Evolutionary conservation across 2,888 invertebrate genomes (phyloP).

Genomic region (Bembecia ichneumoniformis): DNA sequence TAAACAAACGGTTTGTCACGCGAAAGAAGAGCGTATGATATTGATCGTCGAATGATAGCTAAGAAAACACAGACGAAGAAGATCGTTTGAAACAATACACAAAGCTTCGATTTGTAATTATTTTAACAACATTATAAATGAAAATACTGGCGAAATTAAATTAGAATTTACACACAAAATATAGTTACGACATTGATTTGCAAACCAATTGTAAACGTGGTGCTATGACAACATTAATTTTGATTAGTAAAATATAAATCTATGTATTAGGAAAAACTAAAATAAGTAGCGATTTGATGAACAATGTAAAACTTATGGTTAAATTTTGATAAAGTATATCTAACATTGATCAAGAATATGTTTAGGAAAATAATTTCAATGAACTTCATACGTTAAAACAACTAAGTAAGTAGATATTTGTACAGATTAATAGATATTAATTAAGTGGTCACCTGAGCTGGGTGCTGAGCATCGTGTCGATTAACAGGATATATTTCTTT

Average conservation of each 20-base stretch:
- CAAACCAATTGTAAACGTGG: slow-evolving; percentile 58
- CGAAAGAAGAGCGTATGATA: slow-evolving; percentile 62
- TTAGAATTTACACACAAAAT: slow-evolving; percentile 57
- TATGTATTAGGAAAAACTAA: neutral
- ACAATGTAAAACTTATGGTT: too few relatives aligned
- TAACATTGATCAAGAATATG: too few relatives aligned
- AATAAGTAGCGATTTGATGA: too few relatives aligned
- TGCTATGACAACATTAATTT: slow-evolving; percentile 49
- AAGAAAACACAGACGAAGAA: slow-evolving; percentile 63
- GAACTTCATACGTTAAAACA: too few relatives aligned
- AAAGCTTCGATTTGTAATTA: slow-evolving; percentile 48
- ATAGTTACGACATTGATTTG: slow-evolving; percentile 60
- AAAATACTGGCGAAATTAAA: slow-evolving; percentile 50
- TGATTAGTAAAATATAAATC: neutral
- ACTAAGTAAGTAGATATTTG: too few relatives aligned
- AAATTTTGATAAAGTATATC: too few relatives aligned
- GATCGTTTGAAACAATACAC: slow-evolving; percentile 50
- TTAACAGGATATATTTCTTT: slow-evolving; percentile 84
- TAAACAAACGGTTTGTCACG: slow-evolving; percentile 40
- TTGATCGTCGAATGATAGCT: slow-evolving; percentile 61
- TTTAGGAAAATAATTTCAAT: too few relatives aligned
- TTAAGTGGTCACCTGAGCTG: slow-evolving; percentile 72
- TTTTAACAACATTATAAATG: slow-evolving; percentile 41
- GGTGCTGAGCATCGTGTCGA: slow-evolving; percentile 65
- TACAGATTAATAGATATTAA: neutral